Percentiles rank a stretch among this genome's conserved stretches.
Conservation (phyloP, 2,888 invertebrate genomes). For the Sphaeridia pumilis region DNA sequence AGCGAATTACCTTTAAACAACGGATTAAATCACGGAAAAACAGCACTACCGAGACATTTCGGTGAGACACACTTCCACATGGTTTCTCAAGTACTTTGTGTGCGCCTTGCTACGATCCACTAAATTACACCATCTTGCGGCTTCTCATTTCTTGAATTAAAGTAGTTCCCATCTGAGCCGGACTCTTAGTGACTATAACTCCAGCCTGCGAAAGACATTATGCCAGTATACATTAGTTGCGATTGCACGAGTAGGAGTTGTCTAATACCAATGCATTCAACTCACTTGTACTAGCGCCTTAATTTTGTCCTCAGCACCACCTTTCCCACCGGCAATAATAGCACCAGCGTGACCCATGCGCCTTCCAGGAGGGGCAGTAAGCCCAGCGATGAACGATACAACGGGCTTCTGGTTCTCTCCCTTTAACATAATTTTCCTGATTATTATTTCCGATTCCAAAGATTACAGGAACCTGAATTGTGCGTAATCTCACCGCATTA, state of each 20-base stretch:
- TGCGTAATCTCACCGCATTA: constrained; percentile 62
- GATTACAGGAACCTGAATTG: too few relatives aligned
- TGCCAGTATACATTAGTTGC: too few relatives aligned
- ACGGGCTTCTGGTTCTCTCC: constrained; percentile 81
- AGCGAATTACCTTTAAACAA: too few relatives aligned
- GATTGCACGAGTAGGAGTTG: too few relatives aligned
- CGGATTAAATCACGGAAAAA: too few relatives aligned
- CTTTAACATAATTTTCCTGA: too few relatives aligned
- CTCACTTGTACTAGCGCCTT: constrained; percentile 56
- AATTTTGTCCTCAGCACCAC: constrained; percentile 96
- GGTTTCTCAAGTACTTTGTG: not conserved
- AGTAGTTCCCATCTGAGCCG: constrained; percentile 88
- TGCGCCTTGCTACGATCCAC: too few relatives aligned
- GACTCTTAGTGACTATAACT: constrained; percentile 87
- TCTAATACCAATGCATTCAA: too few relatives aligned
- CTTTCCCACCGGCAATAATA: constrained; percentile 97
- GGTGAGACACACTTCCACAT: not conserved
- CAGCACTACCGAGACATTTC: too few relatives aligned
- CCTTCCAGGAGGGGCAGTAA: constrained; percentile 94
- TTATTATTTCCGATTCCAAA: too few relatives aligned
- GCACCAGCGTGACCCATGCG: constrained; percentile 99
- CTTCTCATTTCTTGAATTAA: constrained; percentile 71
- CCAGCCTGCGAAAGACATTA: constrained; percentile 52
- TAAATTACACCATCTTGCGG: constrained; percentile 25
- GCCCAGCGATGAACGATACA: constrained; percentile 95